Percentiles rank a stretch among this genome's conserved stretches.
Evolutionary conservation across 2,888 invertebrate genomes (phyloP).

Genomic region (Galerucella nymphaeae): DNA sequence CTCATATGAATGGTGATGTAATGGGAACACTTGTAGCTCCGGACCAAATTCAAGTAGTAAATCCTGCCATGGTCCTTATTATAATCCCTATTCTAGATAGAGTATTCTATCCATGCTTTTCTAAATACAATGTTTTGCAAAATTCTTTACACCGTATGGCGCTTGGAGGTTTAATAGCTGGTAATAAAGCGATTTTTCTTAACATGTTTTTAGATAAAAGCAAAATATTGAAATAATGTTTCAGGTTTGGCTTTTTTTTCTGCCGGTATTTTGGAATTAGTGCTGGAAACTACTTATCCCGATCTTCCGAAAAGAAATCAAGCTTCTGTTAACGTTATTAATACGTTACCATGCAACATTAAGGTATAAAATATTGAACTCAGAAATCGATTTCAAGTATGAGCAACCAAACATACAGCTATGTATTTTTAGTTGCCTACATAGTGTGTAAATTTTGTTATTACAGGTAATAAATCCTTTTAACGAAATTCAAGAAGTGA

Average conservation of each 20-base stretch:
- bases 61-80: slow-evolving; percentile 77
- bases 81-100: slow-evolving; percentile 75
- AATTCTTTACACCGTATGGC: slow-evolving; percentile 81
- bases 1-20: slow-evolving; percentile 72
- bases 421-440: no score
- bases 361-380: slow-evolving; percentile 49
- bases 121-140: slow-evolving; percentile 62
- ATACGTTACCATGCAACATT: slow-evolving; percentile 72
- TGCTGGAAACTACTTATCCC: slow-evolving; percentile 64
- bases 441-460: no score
- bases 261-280: slow-evolving; percentile 72
- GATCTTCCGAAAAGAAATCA: slow-evolving; percentile 60
- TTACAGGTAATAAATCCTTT: slow-evolving; percentile 62
- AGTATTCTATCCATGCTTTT: slow-evolving; percentile 69
- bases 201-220: not conserved
- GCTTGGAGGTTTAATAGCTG: slow-evolving; percentile 75
- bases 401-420: no score
- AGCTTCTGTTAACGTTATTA: slow-evolving; percentile 72
- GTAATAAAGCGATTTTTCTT: not conserved
- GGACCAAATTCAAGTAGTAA: slow-evolving; percentile 85
- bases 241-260: slow-evolving; percentile 47
- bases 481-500: slow-evolving; percentile 53
- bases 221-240: not conserved
- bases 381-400: not conserved
- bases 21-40: slow-evolving; percentile 76